Base-by-base conservation (phyloP, 2,888 invertebrate genomes). In the Theretra japonica region DNA sequence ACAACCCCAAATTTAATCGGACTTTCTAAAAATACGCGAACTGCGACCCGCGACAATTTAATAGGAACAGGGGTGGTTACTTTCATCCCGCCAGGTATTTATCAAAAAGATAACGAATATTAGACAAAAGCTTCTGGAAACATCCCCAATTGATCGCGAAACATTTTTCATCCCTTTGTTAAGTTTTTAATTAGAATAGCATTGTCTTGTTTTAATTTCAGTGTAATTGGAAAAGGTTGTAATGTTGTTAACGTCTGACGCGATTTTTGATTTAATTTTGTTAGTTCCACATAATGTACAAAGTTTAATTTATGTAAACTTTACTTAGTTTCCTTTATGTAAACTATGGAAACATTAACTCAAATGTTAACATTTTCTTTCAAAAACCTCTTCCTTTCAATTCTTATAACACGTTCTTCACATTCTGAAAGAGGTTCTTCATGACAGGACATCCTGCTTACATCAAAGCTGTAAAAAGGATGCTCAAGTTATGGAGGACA, bases 141-240 rank as follows among this genome's bases (percentile, higher is more conserved):
- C 58, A 25, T 17, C 17, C 21, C 15, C 25, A 17, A 58, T 23
- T 25, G 58, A 28, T 17, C 25, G 53, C 4, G n/a, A n/a, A 53
- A n/a, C 53, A 53, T 53, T 2, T 57, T 58, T 58, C 25, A 25
- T 23, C 1, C 25, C 58, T 25, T 58, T 58, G 58, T 58, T 58
- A 25, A 28, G 17, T 25, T 58, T 25, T 58, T 58, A 58, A 58
- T 58, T 53, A 53, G 53, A n/a, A 58, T 17, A 11, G 25, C 23
- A 58, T 25, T 58, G 58, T 53, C 53, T 53, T 53, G 53, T 25
- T 28, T 58, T 17, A 58, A 58, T 58, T 58, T 25, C 17, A 58
- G 6, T 21, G 21, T 23, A n/a, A 11, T 57, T 57, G 57, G 3
- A 21, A 21, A 21, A n/a, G 57, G 23, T n/a, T 2, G 41, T 33